phyloP scores from a whole-genome alignment of 2,797 vertebrate genomes.

The Craterocephalus amniculus region DNA sequence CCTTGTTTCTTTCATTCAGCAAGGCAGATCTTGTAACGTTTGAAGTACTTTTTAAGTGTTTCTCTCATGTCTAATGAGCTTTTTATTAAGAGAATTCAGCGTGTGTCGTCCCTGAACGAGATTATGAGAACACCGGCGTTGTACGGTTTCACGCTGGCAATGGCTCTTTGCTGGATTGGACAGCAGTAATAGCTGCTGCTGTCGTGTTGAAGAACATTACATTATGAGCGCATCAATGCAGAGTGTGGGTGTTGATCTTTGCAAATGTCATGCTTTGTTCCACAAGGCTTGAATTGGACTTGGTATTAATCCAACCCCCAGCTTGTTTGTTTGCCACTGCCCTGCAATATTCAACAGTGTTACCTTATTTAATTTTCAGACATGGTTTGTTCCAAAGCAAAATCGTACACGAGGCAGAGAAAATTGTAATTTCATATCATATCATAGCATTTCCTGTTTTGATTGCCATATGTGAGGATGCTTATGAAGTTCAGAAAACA shows the following conservation, averaged over 20 bases:
- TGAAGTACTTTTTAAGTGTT: conserved; percentile 63
- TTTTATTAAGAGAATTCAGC: conserved; percentile 63
- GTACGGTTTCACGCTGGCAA: conserved; percentile 35
- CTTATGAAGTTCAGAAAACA: conserved; percentile 24
- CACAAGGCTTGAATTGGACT: conserved; percentile 57
- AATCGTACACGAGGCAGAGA: conserved; percentile 21
- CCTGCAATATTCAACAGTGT: conserved; percentile 39
- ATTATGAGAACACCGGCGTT: conserved; percentile 34
- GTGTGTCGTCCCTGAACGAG: conserved; percentile 42
- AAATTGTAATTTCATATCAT: conserved; percentile 52
- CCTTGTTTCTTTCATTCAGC: conserved; percentile 39
- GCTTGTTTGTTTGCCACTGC: conserved; percentile 43
- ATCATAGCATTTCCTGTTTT: conserved; percentile 21
- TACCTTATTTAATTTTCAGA: conserved; percentile 48
- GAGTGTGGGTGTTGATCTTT: conserved; percentile 77
- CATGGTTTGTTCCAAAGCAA: conserved; percentile 2
- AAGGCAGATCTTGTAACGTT: conserved; percentile 56
- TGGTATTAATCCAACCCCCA: conserved; percentile 42
- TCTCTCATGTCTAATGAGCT: conserved; percentile 68
- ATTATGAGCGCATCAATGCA: conserved; percentile 69
- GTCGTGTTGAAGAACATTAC: conserved; percentile 53
- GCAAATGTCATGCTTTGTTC: conserved; percentile 75
- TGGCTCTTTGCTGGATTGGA: conserved; percentile 27
- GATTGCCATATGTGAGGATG: conserved; percentile 43
- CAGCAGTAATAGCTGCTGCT: conserved; percentile 37